Evolutionary conservation across 2,797 vertebrate genomes (phyloP).

Genomic region (Hybognathus amarus): DNA sequence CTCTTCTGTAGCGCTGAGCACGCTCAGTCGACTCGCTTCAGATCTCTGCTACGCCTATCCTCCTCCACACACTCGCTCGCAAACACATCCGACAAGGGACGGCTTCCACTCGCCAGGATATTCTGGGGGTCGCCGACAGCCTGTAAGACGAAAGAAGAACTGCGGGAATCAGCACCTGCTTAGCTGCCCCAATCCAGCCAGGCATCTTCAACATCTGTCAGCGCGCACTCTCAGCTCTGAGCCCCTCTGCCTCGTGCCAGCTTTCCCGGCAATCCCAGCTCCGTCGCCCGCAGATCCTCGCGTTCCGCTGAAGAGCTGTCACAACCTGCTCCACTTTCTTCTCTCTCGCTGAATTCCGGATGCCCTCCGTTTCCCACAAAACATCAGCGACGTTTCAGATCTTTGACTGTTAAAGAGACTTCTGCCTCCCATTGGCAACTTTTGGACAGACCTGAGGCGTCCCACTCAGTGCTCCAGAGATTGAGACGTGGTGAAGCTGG

Average conservation of each 20-base stretch:
- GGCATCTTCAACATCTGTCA: slow-evolving; percentile 62
- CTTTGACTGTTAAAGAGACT: slow-evolving; percentile 46
- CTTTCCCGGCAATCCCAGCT: slow-evolving; percentile 52
- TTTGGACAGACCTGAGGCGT: slow-evolving; percentile 50
- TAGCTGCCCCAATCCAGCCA: slow-evolving; percentile 21
- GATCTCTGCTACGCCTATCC: slow-evolving; percentile 49
- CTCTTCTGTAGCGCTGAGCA: slow-evolving; percentile 70
- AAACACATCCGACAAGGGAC: slow-evolving; percentile 42
- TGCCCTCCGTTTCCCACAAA: slow-evolving; percentile 45
- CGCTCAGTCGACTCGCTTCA: slow-evolving; percentile 76
- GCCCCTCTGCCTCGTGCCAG: slow-evolving; percentile 43
- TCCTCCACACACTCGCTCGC: slow-evolving; percentile 41
- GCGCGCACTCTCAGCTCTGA: slow-evolving; percentile 54
- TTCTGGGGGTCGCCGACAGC: slow-evolving; percentile 26
- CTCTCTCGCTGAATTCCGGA: slow-evolving; percentile 57
- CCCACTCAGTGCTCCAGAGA: slow-evolving; percentile 56
- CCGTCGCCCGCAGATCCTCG: slow-evolving; percentile 57
- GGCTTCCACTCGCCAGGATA: slow-evolving; percentile 26
- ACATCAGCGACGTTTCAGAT: slow-evolving; percentile 56
- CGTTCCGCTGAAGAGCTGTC: slow-evolving; percentile 51
- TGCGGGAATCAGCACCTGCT: slow-evolving; percentile 10
- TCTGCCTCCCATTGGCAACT: slow-evolving; percentile 43
- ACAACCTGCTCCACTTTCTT: slow-evolving; percentile 43
- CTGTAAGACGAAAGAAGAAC: slow-evolving; percentile 31
- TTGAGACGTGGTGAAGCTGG: slow-evolving; percentile 59